Conservation (phyloP, 1,140 invertebrate species). For the Cheumatopsyche charites region DNA sequence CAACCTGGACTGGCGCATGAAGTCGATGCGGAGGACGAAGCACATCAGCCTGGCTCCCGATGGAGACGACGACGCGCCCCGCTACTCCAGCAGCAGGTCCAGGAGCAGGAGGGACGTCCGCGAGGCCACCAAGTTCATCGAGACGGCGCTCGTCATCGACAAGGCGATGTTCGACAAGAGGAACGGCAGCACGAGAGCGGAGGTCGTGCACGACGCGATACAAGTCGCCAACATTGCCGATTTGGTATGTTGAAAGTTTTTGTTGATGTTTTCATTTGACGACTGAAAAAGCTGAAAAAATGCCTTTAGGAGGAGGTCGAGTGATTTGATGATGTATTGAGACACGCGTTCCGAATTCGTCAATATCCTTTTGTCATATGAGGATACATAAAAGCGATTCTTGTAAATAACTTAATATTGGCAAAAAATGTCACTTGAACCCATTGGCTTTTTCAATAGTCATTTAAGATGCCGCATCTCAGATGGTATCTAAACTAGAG, state of each 20-base stretch:
- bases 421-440: too few species aligned
- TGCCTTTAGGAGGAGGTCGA: too few species aligned
- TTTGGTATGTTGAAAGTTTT: conserved; percentile 79
- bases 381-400: too few species aligned
- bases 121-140: conserved; percentile 89
- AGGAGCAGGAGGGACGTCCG: conserved; percentile 74
- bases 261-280: neutral
- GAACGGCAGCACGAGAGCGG: conserved; percentile 85
- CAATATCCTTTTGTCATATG: too few species aligned
- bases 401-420: too few species aligned
- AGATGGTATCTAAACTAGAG: too few species aligned
- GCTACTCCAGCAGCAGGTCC: conserved; percentile 60
- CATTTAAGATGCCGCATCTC: too few species aligned
- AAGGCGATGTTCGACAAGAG: conserved; percentile 93
- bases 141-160: conserved; percentile 90
- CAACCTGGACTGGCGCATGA: conserved; percentile 74
- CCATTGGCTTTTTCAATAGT: too few species aligned
- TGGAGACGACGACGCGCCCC: neutral
- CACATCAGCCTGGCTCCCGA: conserved; percentile 55
- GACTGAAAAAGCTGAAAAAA: too few species aligned
- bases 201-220: conserved; percentile 93
- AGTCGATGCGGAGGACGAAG: conserved; percentile 68
- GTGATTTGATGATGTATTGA: too few species aligned
- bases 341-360: too few species aligned
- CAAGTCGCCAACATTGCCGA: conserved; percentile 97